Base-by-base conservation (phyloP, 2,888 invertebrate species). In the Actias luna region DNA sequence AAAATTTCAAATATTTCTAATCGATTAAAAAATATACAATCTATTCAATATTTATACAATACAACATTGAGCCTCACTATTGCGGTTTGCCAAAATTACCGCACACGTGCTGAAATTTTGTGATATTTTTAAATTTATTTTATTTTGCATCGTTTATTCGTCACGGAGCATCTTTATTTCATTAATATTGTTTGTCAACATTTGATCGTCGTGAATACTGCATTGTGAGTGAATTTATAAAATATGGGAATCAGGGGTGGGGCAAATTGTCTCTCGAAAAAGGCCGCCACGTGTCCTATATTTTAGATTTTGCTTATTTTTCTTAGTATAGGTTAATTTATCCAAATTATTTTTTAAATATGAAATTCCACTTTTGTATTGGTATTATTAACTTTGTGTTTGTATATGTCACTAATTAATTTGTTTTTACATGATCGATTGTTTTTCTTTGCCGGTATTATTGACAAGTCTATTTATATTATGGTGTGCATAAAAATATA, bases 21-120 rank as follows among this genome's bases (percentile, higher is more conserved):
- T 42, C 42, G 42, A 42, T 5, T 18, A 18, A 5, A 42, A 5
- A 18, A 16, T 42, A 5, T 42, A 42, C 4, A 42, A 1, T 25
- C 12, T 39, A 18, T 35, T 29, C 14, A 27, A n/a, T 57, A 61
- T 61, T 25, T 55, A 39, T 61, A 57, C 25, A 57, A 22, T 22
- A 5, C 39, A 33, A 66, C 66, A 46, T 67, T 64, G 39, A 39
- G 68, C 72, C 73, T 76, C 75, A 76, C 78, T 84, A 82, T 80
- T 89, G 88, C 89, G 84, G 87, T 88, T 89, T 90, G 87, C 88
- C 87, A 86, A 50, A 50, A 87, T 87, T 84, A 87, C 89, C 89
- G 92, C 90, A 92, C 92, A 92, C 90, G 92, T 92, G 92, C 91
- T 87, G 85, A 83, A 83, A 82, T 83, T 88, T 91, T 91, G 89